Base-by-base conservation (phyloP, 2,888 invertebrate genomes). In the Notodonta dromedarius region DNA sequence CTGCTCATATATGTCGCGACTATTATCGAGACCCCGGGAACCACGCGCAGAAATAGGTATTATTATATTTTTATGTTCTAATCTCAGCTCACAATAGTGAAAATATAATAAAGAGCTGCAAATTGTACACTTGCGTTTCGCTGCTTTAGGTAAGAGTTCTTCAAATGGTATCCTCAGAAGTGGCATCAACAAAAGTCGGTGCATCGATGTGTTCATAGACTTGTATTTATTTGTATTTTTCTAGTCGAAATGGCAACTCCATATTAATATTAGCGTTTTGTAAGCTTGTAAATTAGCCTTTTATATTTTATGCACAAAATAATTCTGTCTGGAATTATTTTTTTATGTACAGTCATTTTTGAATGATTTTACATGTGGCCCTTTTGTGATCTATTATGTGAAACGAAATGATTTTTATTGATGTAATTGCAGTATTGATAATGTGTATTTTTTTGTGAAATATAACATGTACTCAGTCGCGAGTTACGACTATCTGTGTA, bases 161-260 rank as follows among this genome's bases (percentile, higher is more conserved):
- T 42, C 9, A 42, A 42, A 42, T 42, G 42, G 12, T 42, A 24
- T 24, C 24, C 42, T 58, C 51, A 42, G 42, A 46, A n/a, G 46
- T 46, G 46, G 13, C 13, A n/a, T 46, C 44, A 13, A 46, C n/a
- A 12, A 13, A 46, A 57, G 56, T 61, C 44, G 59, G 66, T 67
- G 68, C 65, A 75, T 60, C 12, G 59, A 68, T 73, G 73, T 75
- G 74, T 75, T 75, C 74, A 73, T 63, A 40, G 16, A 59, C 24
- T 54, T 64, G 50, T 66, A 55, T 69, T 70, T 77, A 76, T 71
- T 69, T 67, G 75, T 76, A 80, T 74, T 66, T 75, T 73, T 85
- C 85, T 85, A 85, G 85, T 85, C 85, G 67, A 68, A 56, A 74
- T 62, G 79, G 85, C 85, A 84, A 83, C 85, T 84, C 77, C 79